Base-by-base conservation (phyloP, 2,113 vertebrate genomes). In the Zonotrichia leucophrys region DNA sequence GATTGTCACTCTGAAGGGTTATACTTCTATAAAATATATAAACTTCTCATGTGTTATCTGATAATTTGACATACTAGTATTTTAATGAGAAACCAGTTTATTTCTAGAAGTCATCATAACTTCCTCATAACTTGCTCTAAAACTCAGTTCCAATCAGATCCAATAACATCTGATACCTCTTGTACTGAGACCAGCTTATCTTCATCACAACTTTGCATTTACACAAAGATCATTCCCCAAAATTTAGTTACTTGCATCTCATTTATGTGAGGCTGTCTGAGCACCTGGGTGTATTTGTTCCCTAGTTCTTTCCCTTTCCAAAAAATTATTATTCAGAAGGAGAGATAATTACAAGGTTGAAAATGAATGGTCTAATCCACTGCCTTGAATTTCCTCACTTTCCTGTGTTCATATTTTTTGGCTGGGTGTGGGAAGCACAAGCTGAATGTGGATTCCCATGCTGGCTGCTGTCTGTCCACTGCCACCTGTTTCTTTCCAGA, bases 291-390 rank as follows among this genome's bases (percentile, higher is more conserved):
- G 7, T 46, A 72, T 84, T 95, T 89, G 58, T 24, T 83, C 88
- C 82, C 13, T 37, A 19, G 24, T 35, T 91, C 58, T 31, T 95
- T 62, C 30, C 8, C 55, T 84, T 64, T 44, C 56, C 24, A 60
- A 62, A 77, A 96, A 96, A 82, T 78, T 96, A 74, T 90, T 94
- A 91, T 63, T 77, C 55, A 88, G 50, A 97, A 89, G 72, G 35
- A 79, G 79, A 90, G 62, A 92, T 94, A 95, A 97, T 97, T 97
- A 58, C 41, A 89, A 66, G 9, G 79, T 31, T 96, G 35, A 95
- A 96, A 91, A 97, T 93, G 67, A 97, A 89, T 33, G n/a, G 72
- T 41, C 39, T 91, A 92, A 96, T 95, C 50, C 3, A 0, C 18
- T 42, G 74, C 39, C 68, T 82, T 66, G n/a, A 90, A 80, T 91